Percentiles rank a stretch among this genome's conserved stretches.
phyloP scores from a whole-genome alignment of 2,797 vertebrate species.

The Tinamus major region DNA sequence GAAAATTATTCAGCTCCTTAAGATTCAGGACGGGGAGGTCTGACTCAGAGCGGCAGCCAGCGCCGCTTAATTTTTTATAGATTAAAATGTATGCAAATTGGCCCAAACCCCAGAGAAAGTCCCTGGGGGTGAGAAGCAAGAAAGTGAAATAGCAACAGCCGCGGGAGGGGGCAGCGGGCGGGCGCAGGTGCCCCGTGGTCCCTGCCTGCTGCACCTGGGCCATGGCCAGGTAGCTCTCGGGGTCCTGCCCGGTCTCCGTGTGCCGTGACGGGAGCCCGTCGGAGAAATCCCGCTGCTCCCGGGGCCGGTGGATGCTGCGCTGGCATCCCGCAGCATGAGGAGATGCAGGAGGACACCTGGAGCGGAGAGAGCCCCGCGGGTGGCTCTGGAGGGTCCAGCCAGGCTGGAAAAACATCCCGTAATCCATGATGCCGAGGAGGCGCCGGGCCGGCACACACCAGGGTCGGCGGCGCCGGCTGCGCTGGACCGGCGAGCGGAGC shows the following conservation, averaged over 20 bases:
- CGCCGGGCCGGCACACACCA: fast-evolving
- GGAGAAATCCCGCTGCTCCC: not conserved
- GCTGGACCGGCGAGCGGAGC: not conserved
- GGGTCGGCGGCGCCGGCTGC: not conserved
- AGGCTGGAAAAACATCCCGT: not conserved
- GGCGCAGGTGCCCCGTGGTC: not conserved
- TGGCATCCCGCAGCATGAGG: too few relatives aligned
- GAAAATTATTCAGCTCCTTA: conserved; percentile 83
- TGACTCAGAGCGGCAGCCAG: conserved; percentile 80
- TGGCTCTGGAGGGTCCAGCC: not conserved
- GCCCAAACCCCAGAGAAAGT: conserved; percentile 81
- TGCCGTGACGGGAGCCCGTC: not conserved
- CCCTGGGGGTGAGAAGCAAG: conserved; percentile 77
- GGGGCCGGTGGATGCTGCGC: not conserved
- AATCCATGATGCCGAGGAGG: fast-evolving
- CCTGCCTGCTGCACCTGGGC: not conserved
- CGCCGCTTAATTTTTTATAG: conserved; percentile 84
- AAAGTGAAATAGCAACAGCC: conserved; percentile 63
- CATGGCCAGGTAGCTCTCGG: not conserved
- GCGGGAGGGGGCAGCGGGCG: conserved; percentile 32
- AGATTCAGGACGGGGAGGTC: conserved; percentile 80
- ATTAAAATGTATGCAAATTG: conserved; percentile 86
- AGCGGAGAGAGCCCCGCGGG: not conserved
- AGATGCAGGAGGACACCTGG: fast-evolving
- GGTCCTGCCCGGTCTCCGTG: not conserved